Percentiles rank a stretch among this genome's conserved stretches.
These are phyloP conservation scores for Apostichopus californicus DNA, from an alignment of 35 echinoderm and acorn worm genomes.

Conservation along the genomic window DNA sequence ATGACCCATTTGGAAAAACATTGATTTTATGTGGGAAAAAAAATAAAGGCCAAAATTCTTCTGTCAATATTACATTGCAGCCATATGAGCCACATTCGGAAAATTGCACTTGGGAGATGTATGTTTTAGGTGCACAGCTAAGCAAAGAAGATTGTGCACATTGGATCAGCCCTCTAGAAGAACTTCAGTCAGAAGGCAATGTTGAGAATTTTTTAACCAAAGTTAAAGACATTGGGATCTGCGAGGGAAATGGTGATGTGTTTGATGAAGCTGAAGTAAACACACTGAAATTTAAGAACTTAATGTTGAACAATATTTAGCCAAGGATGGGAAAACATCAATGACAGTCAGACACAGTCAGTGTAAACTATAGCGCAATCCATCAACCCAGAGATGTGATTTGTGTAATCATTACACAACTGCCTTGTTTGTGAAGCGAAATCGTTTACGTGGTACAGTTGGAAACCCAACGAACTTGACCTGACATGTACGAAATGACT, in stretches of 20 bases:
- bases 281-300: no score
- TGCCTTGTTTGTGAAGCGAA: neutral
- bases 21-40: no score
- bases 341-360: no score
- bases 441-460: neutral
- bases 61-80: neutral
- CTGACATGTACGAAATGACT: neutral
- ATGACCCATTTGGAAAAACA: no score
- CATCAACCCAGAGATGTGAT: no score
- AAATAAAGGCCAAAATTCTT: neutral
- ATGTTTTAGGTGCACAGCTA: neutral
- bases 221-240: neutral
- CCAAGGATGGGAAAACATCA: no score
- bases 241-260: neutral
- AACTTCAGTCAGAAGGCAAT: neutral
- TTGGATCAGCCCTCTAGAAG: neutral
- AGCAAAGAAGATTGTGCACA: neutral
- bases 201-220: neutral
- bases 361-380: no score
- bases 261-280: neutral
- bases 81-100: neutral
- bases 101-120: neutral
- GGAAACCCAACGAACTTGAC: neutral
- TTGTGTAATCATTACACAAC: no score
- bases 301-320: no score